Evolutionary conservation across 2,797 vertebrate species (phyloP), one percentile per base, ranked within the genome.

Genomic region (Phrynocephalus vlangalii): DNA sequence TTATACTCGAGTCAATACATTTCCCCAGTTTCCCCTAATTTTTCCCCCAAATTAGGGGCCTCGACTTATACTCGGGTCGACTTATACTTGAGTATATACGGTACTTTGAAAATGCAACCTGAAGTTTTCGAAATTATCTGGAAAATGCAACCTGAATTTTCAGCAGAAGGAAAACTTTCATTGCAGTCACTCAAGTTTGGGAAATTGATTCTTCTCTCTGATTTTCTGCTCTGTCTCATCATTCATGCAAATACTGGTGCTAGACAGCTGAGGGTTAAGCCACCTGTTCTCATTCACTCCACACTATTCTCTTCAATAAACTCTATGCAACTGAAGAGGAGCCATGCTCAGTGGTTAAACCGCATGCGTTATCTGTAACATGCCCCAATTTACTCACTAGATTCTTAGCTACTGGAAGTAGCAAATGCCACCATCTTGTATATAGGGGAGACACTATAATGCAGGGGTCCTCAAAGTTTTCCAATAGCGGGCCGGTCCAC

Each of bases 91-190:
- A 44, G 38, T 44, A 44, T 44, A 44, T 44, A 44, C 38, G 38
- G 79, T 85, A 87, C 83, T 30, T 13, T 89, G 91, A 87, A 90
- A 92, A 92, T 73, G 86, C 89, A 92, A 87, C 26, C 86, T 90
- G 86, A 81, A 79, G 87, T 79, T 66, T 88, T 44, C 38, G 3
- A 44, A 44, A 44, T 44, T 85, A 87, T 82, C 28, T 13, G 88
- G 91, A 87, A 90, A 92, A 92, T 76, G 86, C 89, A 92, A 87
- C 26, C 86, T 90, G 86, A 81, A 79, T 79, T 66, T 88, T 68
- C 87, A 86, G 90, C 48, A 85, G 86, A 93, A 52, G n/a, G 9
- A 6, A 83, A 77, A 92, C 88, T 83, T 3, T 50, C 18, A 48
- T 5, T 63, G 38, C 38, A 68, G 78, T 48, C 67, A 56, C 5